Conservation (phyloP, 1,140 invertebrate genomes). For the Caerostris extrusa region DNA sequence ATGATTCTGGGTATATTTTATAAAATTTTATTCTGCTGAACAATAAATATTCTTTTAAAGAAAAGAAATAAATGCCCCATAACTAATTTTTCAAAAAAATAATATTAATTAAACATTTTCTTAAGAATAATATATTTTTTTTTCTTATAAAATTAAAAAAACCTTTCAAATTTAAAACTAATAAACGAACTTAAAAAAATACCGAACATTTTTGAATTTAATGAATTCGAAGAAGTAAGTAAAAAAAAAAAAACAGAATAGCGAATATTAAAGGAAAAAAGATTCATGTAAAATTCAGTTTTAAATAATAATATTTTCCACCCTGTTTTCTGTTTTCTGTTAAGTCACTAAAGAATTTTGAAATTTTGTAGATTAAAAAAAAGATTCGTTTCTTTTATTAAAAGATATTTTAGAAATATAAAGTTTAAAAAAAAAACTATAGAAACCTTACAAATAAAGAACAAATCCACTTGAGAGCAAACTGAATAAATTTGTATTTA, state of each 20-base stretch:
- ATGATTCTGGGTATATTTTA: too few species aligned
- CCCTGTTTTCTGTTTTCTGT: constrained; percentile 16
- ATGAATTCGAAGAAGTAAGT: background rate
- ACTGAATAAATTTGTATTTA: constrained; percentile 63
- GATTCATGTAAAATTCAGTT: constrained; percentile 27
- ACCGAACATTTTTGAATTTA: background rate
- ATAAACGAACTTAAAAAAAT: background rate
- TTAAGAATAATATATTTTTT: too few species aligned
- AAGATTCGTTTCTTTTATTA: constrained; percentile 40
- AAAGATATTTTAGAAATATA: constrained; percentile 46
- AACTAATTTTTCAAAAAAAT: too few species aligned
- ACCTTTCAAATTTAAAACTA: background rate
- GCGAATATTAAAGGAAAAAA: background rate
- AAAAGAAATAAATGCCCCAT: too few species aligned
- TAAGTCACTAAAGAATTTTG: constrained; percentile 11
- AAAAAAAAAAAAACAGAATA: background rate
- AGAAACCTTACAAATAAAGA: constrained; percentile 38
- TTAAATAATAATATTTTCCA: constrained; percentile 45
- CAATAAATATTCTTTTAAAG: too few species aligned
- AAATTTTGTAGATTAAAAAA: constrained; percentile 18
- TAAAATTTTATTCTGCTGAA: too few species aligned
- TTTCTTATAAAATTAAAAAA: background rate
- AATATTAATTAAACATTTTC: too few species aligned
- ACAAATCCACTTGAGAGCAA: constrained; percentile 41
- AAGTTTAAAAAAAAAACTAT: constrained; percentile 18